Evolutionary conservation across 2,797 vertebrate species (phyloP).

Genomic region (Rhabdomys pumilio): DNA sequence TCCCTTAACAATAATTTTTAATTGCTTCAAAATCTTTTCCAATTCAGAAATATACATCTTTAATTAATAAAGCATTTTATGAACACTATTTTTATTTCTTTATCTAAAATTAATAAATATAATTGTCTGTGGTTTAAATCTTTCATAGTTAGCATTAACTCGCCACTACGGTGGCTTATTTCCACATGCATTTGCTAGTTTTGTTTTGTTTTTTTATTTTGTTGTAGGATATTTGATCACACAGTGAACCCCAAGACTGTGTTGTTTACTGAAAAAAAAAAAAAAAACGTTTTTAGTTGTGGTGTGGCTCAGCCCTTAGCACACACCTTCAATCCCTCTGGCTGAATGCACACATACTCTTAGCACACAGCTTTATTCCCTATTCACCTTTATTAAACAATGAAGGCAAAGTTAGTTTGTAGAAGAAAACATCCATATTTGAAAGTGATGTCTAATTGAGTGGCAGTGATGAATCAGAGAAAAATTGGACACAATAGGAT

Average conservation of each 20-base stretch:
- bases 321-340: not conserved
- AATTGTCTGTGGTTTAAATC: not conserved
- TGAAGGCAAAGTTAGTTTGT: not conserved
- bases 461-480: not conserved
- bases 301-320: not conserved
- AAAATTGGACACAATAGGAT: not conserved
- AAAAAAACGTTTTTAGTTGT: not conserved
- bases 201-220: not conserved
- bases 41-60: conserved; percentile 22
- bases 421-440: not conserved
- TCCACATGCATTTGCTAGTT: conserved; percentile 19
- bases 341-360: too few species aligned
- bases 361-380: not conserved
- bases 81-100: conserved; percentile 15
- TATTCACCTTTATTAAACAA: not conserved
- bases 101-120: conserved; percentile 8
- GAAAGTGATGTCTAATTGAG: not conserved
- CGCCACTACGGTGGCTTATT: conserved; percentile 10
- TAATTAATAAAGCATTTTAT: conserved; percentile 54
- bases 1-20: conserved; percentile 15
- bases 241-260: not conserved
- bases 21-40: not conserved
- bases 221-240: not conserved
- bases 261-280: not conserved
- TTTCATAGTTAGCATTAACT: not conserved